A percentile compares a stretch with the other conserved stretches of the same genome.
Evolutionary conservation across 2,888 invertebrate species (phyloP).

Genomic region (Calliopum simillimum): DNA sequence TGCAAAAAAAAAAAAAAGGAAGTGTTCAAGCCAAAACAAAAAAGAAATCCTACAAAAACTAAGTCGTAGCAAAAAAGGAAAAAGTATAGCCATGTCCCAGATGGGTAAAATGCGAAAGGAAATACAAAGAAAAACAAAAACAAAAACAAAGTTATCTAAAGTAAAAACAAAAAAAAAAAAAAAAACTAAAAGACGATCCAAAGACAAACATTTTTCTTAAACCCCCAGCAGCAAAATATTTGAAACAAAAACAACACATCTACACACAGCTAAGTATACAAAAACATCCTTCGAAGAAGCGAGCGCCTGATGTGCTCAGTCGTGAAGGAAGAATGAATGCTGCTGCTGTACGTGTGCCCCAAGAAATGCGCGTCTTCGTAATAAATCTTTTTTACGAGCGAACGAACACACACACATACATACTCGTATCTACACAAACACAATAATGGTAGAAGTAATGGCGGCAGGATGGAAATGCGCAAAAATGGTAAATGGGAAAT

Average conservation of each 20-base stretch:
- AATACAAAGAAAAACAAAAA: conserved; percentile 27
- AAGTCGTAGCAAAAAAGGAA: conserved; percentile 1
- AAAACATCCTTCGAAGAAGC: conserved; percentile 11
- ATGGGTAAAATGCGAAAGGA: conserved; percentile 57
- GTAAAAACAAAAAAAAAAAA: too few relatives aligned
- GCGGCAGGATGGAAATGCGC: conserved; percentile 51
- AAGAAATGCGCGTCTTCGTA: conserved; percentile 65
- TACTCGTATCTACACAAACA: too few relatives aligned
- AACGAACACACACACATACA: conserved; percentile 59
- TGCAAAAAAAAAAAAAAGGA: too few relatives aligned
- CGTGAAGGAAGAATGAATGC: conserved; percentile 24
- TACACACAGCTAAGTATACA: conserved; percentile 47
- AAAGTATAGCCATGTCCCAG: conserved; percentile 52
- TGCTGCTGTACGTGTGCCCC: conserved; percentile 56
- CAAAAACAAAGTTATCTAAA: background rate
- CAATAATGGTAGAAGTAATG: conserved; percentile 62
- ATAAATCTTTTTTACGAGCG: conserved; percentile 67
- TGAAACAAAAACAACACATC: conserved; percentile 26
- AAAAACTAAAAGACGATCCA: conserved; percentile 43
- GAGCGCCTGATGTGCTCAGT: too few relatives aligned
- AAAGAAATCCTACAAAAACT: conserved; percentile 55
- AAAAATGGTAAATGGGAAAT: conserved; percentile 41
- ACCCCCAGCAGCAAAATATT: conserved; percentile 53
- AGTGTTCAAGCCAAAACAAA: conserved; percentile 61
- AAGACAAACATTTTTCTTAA: conserved; percentile 53